A percentile compares a stretch with the other conserved stretches of the same genome.
Conservation (phyloP, 37 sponge, comb jelly and placozoan genomes). For the Ephydatia muelleri region DNA sequence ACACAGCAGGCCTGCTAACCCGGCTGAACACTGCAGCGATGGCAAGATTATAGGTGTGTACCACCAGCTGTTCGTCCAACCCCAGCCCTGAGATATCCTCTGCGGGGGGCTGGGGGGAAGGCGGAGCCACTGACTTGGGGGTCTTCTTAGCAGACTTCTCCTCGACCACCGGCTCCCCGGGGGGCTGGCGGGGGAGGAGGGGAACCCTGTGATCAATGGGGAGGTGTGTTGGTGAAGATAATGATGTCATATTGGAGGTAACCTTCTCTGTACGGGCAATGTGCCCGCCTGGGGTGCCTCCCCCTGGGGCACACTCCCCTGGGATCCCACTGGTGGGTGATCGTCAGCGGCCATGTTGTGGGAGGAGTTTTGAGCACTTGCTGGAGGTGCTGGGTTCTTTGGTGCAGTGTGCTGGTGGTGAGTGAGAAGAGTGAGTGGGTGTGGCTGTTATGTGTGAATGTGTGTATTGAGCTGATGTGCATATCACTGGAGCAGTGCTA, state of each 20-base stretch:
- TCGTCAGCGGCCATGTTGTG: constrained; percentile 13
- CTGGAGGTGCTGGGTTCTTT: constrained; percentile 19
- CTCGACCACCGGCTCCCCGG: constrained; percentile 14
- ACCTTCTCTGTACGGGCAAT: too few species aligned
- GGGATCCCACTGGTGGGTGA: background rate
- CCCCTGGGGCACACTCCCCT: background rate
- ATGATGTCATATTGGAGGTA: background rate
- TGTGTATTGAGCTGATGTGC: too few species aligned
- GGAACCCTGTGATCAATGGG: constrained; percentile 5
- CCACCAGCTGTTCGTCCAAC: constrained; percentile 52
- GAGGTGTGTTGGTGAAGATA: background rate
- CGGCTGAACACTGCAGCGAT: constrained; percentile 3
- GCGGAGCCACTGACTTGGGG: background rate
- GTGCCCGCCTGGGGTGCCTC: background rate
- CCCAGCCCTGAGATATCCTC: constrained; percentile 42
- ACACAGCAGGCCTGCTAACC: constrained; percentile 28
- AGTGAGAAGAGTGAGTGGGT: background rate
- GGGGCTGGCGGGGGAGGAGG: constrained; percentile 28
- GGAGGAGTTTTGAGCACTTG: constrained; percentile 27
- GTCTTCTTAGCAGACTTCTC: constrained; percentile 49
- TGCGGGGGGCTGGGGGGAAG: constrained; percentile 15
- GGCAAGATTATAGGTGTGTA: constrained; percentile 47
- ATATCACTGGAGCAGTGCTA: too few species aligned
- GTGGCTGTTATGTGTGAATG: too few species aligned
- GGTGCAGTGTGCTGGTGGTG: constrained; percentile 8